Evolutionary conservation across 1,140 invertebrate genomes (phyloP), one percentile per base, ranked within the genome.

Genomic region (Drosophila melanica): DNA sequence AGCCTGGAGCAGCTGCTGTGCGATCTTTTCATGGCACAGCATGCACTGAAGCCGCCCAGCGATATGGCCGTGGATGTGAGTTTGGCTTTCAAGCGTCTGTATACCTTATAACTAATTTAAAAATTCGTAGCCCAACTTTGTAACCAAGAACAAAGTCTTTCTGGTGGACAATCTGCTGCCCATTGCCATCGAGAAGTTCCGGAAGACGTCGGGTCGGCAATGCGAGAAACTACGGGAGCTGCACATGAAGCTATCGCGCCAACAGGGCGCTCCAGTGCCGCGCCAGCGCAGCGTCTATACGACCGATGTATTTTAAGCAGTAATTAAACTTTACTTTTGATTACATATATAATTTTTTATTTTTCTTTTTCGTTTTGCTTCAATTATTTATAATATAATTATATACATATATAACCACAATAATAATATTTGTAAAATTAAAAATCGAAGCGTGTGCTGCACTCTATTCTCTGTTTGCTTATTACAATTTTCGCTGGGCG

Each of bases 401-500:
- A 91, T 91, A 91, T 91, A 91, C 90, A 91, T 91, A 91, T 85
- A 91, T 91, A 91, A 91, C 90, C 90, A 91, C 90, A 91, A 87
- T 79, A 82, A 86, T 87, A 84, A 89, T 89, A 82, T 89, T 89
- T 89, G 84, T 89, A 89, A 89, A 89, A 89, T 89, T 89, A 89
- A 89, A 89, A 89, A 89, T 89, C 84, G 84, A 89, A 89, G 84
- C 84, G 84, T 89, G 85, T 89, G 80, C 84, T 90, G 82, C 82
- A 86, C 82, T 89, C 82, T 89, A 84, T 81, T 60, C 79, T 79
- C 76, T 66, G 69, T 62, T 82, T 82, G 71, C 72, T 79, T 84
- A 71, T 79, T 82, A 75, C 81, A 85, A 86, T 79, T 89, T 87
- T 72, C 64, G 71, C 84, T 53, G 54, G 57, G 62, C 57, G 54